A percentile compares a stretch with the other conserved stretches of the same genome.
Conservation (phyloP, 2,113 vertebrate species). For the Salvelinus sp. region DNA sequence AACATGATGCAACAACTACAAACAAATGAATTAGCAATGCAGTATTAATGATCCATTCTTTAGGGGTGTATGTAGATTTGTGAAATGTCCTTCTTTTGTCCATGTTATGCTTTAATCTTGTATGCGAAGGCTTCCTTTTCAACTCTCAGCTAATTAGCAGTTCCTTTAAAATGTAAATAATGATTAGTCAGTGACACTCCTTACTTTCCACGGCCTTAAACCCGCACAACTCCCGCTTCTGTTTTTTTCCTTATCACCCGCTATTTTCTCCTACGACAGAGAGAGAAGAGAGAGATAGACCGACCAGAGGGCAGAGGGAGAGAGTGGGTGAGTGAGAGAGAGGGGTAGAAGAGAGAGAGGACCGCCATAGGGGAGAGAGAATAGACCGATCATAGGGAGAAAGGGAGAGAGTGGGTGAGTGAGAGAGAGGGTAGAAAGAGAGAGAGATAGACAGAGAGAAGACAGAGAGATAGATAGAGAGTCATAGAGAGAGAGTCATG, state of each 20-base stretch:
- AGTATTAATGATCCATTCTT: slow-evolving; percentile 57
- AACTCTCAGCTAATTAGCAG: slow-evolving; percentile 65
- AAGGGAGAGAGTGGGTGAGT: too few relatives aligned
- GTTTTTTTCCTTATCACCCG: slow-evolving; percentile 66
- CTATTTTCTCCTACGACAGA: too few relatives aligned
- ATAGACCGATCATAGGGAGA: too few relatives aligned
- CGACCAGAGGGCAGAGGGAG: too few relatives aligned
- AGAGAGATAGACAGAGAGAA: too few relatives aligned
- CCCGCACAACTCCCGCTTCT: slow-evolving; percentile 69
- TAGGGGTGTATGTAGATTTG: slow-evolving; percentile 37
- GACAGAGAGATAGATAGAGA: too few relatives aligned
- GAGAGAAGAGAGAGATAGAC: too few relatives aligned
- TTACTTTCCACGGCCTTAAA: slow-evolving; percentile 80
- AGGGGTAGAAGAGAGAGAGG: too few relatives aligned
- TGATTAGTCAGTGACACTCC: slow-evolving; percentile 77
- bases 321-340: too few relatives aligned
- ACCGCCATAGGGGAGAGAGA: too few relatives aligned
- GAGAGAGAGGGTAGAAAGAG: too few relatives aligned
- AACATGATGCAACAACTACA: neutral
- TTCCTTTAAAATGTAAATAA: slow-evolving; percentile 83
- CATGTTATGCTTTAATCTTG: slow-evolving; percentile 69
- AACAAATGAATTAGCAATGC: slow-evolving; percentile 22
- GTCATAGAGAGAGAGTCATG: too few relatives aligned
- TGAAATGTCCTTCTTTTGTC: slow-evolving; percentile 62
- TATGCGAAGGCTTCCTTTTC: slow-evolving; percentile 75